Base-by-base conservation (phyloP, 1,140 invertebrate genomes). In the Campoletis sonorensis region DNA sequence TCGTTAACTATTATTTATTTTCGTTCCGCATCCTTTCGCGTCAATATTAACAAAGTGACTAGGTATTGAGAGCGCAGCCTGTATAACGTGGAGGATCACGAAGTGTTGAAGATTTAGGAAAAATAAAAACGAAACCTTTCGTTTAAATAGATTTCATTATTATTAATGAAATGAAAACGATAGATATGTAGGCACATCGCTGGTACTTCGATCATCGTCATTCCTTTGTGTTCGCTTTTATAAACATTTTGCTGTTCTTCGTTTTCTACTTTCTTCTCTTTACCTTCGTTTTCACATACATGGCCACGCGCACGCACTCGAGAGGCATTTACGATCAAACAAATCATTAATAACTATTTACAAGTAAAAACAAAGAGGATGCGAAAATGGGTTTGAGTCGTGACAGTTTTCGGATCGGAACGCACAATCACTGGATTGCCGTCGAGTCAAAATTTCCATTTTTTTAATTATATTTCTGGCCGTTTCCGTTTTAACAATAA, bases 21-120 rank as follows among this genome's bases (percentile, higher is more conserved):
- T 37, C 30, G 27, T 51, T 73, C 45, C 40, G 88, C 76, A 87
- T 87, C 79, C 83, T 84, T 81, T 89, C 87, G 86, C 83, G 81
- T 87, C 86, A 85, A 84, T 86, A 87, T 88, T 89, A 89, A 89
- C 84, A 88, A 73, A 90, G 87, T 91, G 90, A 91, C 90, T 91
- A 91, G 90, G 89, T 90, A 86, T 85, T 88, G 87, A 88, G 87
- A 86, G 85, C 86, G 86, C 85, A 89, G 85, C 85, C 84, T 87
- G 71, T 82, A 85, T 85, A 84, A 82, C 81, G 40, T 45, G 84
- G 84, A 85, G 78, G 73, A 21, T 71, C 30, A 86, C 85, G 73
- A 61, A 81, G 84, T 30, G 82, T 86, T 85, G 88, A 84, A 58
- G 54, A 58, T n/a, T 23, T n/a, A 58, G 21, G 21, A 88, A 88